These are phyloP conservation scores for Electrophaes corylata DNA, from an alignment of 2,888 invertebrate genomes.

Conservation along the genomic window DNA sequence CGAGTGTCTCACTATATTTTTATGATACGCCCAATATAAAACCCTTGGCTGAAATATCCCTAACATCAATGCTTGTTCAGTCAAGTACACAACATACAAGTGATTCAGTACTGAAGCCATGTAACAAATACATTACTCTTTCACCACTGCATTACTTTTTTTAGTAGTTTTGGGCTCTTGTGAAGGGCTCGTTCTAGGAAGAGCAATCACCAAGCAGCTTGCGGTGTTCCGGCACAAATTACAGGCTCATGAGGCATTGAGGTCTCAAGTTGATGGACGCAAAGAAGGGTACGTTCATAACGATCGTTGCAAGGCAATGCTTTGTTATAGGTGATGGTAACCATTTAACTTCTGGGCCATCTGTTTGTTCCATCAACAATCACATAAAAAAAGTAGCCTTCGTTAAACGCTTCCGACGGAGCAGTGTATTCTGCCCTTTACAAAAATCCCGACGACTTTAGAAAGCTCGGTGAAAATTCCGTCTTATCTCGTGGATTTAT, in stretches of 20 bases:
- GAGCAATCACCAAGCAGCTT: too few species aligned
- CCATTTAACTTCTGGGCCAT: too few species aligned
- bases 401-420: neutral
- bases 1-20: neutral
- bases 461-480: conserved; percentile 20
- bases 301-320: too few species aligned
- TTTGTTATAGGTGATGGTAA: too few species aligned
- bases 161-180: too few species aligned
- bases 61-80: neutral
- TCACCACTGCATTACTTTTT: neutral
- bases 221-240: too few species aligned
- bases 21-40: neutral
- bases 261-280: too few species aligned
- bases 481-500: conserved; percentile 24
- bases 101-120: neutral
- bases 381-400: too few species aligned
- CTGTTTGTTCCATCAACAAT: too few species aligned
- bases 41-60: conserved; percentile 1
- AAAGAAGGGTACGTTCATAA: too few species aligned
- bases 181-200: too few species aligned
- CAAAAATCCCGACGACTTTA: neutral
- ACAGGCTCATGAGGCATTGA: too few species aligned
- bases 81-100: neutral
- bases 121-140: neutral
- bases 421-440: neutral